phyloP scores from a whole-genome alignment of 2,888 invertebrate genomes.

The Chloromyia formosa region DNA sequence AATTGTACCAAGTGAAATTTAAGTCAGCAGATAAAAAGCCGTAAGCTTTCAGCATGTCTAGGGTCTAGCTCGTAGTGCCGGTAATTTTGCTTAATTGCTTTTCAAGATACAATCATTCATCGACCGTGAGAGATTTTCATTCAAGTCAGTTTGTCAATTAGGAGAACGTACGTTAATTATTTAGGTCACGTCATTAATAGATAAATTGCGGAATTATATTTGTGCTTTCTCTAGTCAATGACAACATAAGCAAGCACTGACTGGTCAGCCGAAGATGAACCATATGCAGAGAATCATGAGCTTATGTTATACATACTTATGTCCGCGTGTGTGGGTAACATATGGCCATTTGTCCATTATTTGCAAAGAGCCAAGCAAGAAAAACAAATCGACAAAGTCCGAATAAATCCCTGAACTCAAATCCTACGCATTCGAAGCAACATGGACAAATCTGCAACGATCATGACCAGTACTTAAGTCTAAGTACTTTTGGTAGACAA shows the following conservation, averaged over 20 bases:
- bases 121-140: neutral
- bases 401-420: neutral
- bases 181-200: neutral
- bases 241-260: too few species aligned
- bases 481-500: conserved; percentile 14
- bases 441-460: conserved; percentile 1
- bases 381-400: too few species aligned
- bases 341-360: too few species aligned
- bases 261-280: too few species aligned
- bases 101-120: neutral
- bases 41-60: conserved; percentile 5
- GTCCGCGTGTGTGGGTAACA: too few species aligned
- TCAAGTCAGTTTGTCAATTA: neutral
- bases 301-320: too few species aligned
- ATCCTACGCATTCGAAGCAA: neutral
- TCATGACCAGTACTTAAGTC: neutral
- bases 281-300: too few species aligned
- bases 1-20: conserved; percentile 13
- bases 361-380: too few species aligned
- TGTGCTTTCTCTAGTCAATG: too few species aligned
- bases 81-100: conserved; percentile 2
- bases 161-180: neutral
- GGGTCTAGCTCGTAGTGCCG: neutral
- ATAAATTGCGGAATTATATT: too few species aligned
- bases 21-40: neutral